A percentile compares a stretch with the other conserved stretches of the same genome.
Conservation (phyloP, 2,113 vertebrate species). For the Brachirus orientalis region DNA sequence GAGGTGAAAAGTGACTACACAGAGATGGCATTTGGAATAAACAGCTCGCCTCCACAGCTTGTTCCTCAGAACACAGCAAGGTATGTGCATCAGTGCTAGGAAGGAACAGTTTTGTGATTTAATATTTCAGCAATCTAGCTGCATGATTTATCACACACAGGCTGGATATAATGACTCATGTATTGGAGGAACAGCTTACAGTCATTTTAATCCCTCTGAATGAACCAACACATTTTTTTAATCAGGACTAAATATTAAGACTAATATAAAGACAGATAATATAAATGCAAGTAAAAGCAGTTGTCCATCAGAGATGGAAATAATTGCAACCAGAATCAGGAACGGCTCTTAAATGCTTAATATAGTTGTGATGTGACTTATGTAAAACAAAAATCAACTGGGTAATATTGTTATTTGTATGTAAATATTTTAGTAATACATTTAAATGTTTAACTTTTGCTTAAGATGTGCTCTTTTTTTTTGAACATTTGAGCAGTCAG, state of each 20-base stretch:
- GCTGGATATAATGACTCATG: neutral
- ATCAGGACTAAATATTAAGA: neutral
- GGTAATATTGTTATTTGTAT: no score
- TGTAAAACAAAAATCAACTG: no score
- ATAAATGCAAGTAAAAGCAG: neutral
- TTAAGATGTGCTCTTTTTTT: neutral
- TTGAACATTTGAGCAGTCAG: conserved; percentile 72
- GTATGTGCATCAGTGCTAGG: conserved; percentile 35
- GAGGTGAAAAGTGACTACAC: conserved; percentile 86
- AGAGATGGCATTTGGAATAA: conserved; percentile 88
- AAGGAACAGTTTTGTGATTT: neutral
- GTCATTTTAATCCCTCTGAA: no score
- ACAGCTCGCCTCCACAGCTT: conserved; percentile 84
- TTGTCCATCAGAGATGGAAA: neutral
- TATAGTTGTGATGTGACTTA: no score
- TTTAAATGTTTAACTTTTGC: neutral
- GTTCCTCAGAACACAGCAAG: conserved; percentile 79
- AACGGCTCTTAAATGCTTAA: neutral
- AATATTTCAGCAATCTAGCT: neutral
- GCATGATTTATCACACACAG: neutral
- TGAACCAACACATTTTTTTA: no score
- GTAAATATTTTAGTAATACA: neutral
- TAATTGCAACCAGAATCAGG: neutral
- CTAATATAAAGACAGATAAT: neutral
- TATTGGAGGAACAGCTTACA: no score